A percentile compares a stretch with the other conserved stretches of the same genome.
Evolutionary conservation across 2,113 vertebrate species (phyloP).

Genomic region (Chrysemys picta): DNA sequence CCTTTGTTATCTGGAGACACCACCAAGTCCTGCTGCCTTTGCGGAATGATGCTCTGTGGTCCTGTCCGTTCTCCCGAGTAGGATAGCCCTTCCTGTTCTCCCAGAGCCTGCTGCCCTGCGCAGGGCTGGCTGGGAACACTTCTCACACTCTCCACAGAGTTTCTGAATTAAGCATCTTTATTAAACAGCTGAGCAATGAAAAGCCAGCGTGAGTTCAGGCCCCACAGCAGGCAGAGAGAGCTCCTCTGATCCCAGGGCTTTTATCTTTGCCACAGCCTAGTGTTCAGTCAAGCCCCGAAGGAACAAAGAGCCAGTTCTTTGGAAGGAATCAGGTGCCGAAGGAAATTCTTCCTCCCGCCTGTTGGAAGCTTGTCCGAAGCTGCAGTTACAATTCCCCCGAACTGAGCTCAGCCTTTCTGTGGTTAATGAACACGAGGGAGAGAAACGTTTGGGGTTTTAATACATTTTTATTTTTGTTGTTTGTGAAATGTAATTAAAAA

Average conservation of each 20-base stretch:
- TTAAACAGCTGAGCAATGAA: background rate
- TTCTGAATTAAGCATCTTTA: background rate
- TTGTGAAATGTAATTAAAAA: background rate
- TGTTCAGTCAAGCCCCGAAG: background rate
- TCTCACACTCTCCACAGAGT: background rate
- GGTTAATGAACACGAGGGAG: accelerated
- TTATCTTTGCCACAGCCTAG: background rate
- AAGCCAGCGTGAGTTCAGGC: background rate
- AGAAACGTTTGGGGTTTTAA: background rate
- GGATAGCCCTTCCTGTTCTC: background rate
- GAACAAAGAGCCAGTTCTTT: background rate
- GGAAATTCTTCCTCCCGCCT: background rate
- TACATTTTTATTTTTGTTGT: background rate
- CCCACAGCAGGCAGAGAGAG: background rate
- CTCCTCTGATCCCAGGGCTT: background rate
- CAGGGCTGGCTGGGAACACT: background rate
- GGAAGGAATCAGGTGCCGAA: background rate
- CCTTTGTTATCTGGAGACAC: background rate
- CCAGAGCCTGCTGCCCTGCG: background rate
- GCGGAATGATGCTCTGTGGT: background rate
- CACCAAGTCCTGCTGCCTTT: background rate
- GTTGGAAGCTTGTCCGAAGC: background rate
- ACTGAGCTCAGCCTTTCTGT: background rate
- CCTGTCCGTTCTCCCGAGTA: background rate
- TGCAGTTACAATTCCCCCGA: background rate